A percentile compares a stretch with the other conserved stretches of the same genome.
These are phyloP conservation scores for Heterodera carotae DNA, from an alignment of 1,140 invertebrate species.

Conservation along the genomic window DNA sequence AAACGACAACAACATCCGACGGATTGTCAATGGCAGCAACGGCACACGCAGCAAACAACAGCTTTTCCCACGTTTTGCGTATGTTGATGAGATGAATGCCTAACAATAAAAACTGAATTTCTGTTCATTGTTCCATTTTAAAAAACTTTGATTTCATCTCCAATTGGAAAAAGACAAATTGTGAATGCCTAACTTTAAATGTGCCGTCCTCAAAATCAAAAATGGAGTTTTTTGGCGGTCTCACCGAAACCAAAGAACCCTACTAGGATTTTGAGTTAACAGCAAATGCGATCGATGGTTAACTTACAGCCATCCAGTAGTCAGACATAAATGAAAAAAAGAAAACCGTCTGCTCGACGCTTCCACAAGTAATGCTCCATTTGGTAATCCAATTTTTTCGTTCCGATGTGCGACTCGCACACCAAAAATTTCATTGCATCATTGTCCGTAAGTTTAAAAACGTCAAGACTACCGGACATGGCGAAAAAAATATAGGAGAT, in stretches of 20 bases:
- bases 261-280: too few species aligned
- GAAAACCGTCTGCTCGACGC: conserved; percentile 82
- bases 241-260: too few species aligned
- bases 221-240: too few species aligned
- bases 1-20: conserved; percentile 93
- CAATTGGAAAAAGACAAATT: too few species aligned
- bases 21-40: conserved; percentile 97
- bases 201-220: too few species aligned
- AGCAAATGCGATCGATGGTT: too few species aligned
- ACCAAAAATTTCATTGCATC: conserved; percentile 98
- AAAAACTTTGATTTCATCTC: too few species aligned
- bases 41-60: conserved; percentile 90
- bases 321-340: conserved; percentile 27
- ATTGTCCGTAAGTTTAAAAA: conserved; percentile 69
- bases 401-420: conserved; percentile 87
- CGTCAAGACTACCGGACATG: conserved; percentile 15
- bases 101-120: conserved; percentile 56
- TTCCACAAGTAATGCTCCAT: conserved; percentile 93
- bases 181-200: too few species aligned
- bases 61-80: conserved; percentile 95
- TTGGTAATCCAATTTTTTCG: conserved; percentile 90
- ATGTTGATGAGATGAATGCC: conserved; percentile 91
- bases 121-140: too few species aligned
- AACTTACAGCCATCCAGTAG: too few species aligned
- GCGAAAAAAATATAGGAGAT: too few species aligned